Evolutionary conservation across 1,140 invertebrate species (phyloP).

Genomic region (Maniola jurtina): DNA sequence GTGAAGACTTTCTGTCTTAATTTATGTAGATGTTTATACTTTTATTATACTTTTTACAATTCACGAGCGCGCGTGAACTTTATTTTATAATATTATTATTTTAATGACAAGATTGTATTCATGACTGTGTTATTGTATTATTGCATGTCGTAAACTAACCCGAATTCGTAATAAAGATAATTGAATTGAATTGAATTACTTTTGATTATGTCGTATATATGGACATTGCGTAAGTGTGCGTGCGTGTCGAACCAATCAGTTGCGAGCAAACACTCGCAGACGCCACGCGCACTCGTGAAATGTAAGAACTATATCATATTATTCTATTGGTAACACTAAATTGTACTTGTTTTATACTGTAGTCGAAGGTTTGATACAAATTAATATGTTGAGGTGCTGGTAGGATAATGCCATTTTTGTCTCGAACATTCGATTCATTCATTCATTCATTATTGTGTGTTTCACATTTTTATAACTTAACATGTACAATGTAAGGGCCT

Average conservation of each 20-base stretch:
- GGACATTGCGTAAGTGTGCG: no score
- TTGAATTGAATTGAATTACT: no score
- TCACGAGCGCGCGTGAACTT: background rate
- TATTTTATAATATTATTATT: no score
- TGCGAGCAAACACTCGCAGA: no score
- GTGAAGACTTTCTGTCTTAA: slow-evolving; percentile 50
- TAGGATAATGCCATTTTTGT: slow-evolving; percentile 39
- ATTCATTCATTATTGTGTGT: slow-evolving; percentile 27
- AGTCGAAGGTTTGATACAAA: slow-evolving; percentile 40
- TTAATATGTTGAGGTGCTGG: slow-evolving; percentile 57
- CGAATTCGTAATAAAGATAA: no score
- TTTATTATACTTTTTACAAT: slow-evolving; percentile 39
- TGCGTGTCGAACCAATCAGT: no score
- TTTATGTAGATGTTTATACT: slow-evolving; percentile 45
- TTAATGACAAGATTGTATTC: no score
- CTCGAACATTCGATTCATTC: slow-evolving; percentile 23
- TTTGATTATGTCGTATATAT: no score
- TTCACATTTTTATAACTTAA: slow-evolving; percentile 45
- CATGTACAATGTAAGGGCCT: background rate
- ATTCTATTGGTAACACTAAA: slow-evolving; percentile 2
- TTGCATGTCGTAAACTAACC: no score
- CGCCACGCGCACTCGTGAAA: no score
- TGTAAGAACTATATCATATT: no score
- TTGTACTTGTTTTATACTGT: slow-evolving; percentile 19
- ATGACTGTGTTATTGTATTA: no score